phyloP scores from a whole-genome alignment of 2,797 vertebrate genomes.

The Pyrocephalus nanus region DNA sequence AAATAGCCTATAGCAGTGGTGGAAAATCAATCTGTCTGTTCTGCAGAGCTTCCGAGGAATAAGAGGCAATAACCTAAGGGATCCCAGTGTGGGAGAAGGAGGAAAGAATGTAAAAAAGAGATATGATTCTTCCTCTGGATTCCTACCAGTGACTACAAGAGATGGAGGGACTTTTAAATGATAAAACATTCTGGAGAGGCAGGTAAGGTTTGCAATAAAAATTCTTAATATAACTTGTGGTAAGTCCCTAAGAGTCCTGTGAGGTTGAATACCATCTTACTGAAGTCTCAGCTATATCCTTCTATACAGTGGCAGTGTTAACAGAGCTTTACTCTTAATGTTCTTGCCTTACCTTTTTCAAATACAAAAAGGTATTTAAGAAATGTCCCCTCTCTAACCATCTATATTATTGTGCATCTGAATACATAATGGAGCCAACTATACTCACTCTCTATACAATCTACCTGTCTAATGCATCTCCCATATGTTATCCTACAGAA shows the following conservation, averaged over 20 bases:
- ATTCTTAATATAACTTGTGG: not conserved
- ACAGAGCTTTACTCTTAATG: not conserved
- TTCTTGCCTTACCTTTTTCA: not conserved
- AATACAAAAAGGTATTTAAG: not conserved
- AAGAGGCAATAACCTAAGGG: not conserved
- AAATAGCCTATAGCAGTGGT: not conserved
- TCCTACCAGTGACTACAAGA: not conserved
- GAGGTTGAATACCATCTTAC: not conserved
- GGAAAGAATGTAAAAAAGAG: not conserved
- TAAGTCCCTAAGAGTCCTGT: not conserved
- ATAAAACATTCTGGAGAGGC: not conserved
- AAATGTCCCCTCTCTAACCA: not conserved
- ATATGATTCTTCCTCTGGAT: not conserved
- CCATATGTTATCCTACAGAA: no score
- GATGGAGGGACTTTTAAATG: not conserved
- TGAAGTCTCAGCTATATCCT: not conserved
- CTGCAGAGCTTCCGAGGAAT: not conserved
- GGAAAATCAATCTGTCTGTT: slow-evolving; percentile 3
- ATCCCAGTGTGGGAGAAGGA: not conserved
- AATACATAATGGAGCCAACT: not conserved
- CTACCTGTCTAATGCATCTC: not conserved
- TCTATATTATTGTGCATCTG: not conserved
- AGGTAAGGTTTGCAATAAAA: not conserved
- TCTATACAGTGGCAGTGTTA: not conserved
- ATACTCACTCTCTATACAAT: not conserved